Evolutionary conservation across 2,888 invertebrate species (phyloP), one percentile per base, ranked within the genome.

Genomic region (Erannis defoliaria): DNA sequence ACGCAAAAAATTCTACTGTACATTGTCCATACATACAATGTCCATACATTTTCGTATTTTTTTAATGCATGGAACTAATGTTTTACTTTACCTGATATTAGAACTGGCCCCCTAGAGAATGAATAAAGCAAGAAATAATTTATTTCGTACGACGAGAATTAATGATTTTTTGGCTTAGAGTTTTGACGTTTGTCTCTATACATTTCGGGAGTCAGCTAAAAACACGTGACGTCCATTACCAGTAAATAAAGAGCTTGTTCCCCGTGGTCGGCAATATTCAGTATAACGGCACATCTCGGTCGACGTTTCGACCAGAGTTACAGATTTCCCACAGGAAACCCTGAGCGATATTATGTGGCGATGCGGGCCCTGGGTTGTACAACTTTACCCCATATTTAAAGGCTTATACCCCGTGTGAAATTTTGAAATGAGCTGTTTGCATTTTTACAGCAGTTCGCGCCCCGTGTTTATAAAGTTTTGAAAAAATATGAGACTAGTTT

Each of bases 301-400:
- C n/a, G n/a, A 12, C 45, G 29, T 31, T 48, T 37, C 50, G 50
- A 38, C 21, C 50, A 31, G 40, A 42, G 21, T 40, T 12, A 23
- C 43, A 57, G 35, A 57, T 50, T 51, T 51, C 50, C 50, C 50
- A 1, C 12, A 51, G 50, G 50, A 38, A 10, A 2, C 46, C 18
- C 31, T 5, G 26, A 19, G 31, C 29, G 29, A 23, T 46, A 26
- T 43, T 14, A 45, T 19, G 29, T 14, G 26, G 45, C 18, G 45
- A 29, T 12, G 29, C 10, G 26, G 16, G 46, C 10, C 3, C 5
- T 31, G 31, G 31, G 31, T 45, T 46, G 29, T 5, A 10, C 31
- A 18, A 6, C 9, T 45, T 45, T 45, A 45, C 26, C 5, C 14
- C 29, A 10, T 29, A 16, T 45, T 45, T 29, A 45, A 43, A 14